phyloP scores from a whole-genome alignment of 2,888 invertebrate genomes.

The Coenonympha arcania region DNA sequence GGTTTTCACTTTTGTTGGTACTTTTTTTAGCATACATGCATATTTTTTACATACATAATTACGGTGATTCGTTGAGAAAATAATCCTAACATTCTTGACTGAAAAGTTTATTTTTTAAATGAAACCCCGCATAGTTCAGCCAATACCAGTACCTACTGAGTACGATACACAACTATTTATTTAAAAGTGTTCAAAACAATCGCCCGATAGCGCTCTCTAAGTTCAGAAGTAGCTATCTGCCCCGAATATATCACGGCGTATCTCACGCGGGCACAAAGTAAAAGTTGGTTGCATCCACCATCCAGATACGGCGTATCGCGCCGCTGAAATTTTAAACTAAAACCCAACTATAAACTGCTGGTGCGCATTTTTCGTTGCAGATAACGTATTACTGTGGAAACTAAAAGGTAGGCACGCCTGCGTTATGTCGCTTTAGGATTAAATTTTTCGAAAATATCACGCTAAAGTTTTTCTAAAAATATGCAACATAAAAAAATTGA shows the following conservation, averaged over 20 bases:
- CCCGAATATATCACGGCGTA: slow-evolving; percentile 34
- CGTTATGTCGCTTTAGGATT: background rate
- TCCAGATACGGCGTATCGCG: slow-evolving; percentile 31
- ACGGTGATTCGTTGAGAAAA: no score
- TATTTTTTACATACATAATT: no score
- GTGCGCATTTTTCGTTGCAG: slow-evolving; percentile 20
- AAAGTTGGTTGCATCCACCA: slow-evolving; percentile 30
- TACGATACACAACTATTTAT: no score
- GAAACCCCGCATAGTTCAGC: no score
- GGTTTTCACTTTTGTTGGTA: no score
- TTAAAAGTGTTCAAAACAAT: slow-evolving; percentile 25
- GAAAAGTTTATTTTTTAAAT: no score
- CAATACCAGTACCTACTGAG: no score
- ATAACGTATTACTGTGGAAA: slow-evolving; percentile 11
- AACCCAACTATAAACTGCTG: slow-evolving; percentile 25
- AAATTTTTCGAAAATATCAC: background rate
- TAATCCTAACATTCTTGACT: no score
- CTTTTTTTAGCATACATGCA: no score
- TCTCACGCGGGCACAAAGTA: slow-evolving; percentile 29
- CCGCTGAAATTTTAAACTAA: slow-evolving; percentile 33
- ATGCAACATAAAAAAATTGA: no score
- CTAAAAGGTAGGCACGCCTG: background rate
- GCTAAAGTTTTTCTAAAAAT: no score
- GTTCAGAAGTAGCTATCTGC: slow-evolving; percentile 30
- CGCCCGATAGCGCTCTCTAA: slow-evolving; percentile 25